Conservation (phyloP, 2,797 vertebrate genomes). For the Buphagus erythrorhynchus region DNA sequence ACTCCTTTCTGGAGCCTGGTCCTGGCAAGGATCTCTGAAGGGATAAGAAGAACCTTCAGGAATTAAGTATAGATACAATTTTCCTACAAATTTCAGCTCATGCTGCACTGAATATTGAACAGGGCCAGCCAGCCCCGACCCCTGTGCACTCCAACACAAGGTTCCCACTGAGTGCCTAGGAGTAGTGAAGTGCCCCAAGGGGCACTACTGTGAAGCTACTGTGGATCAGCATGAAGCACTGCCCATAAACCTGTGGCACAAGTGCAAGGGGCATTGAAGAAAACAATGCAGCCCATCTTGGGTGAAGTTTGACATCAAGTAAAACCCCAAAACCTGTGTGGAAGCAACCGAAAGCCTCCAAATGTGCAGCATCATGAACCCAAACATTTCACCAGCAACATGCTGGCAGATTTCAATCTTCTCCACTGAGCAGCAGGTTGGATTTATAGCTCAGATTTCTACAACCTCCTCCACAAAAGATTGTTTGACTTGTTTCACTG, state of each 20-base stretch:
- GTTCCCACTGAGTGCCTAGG: rapidly evolving
- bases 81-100: neutral
- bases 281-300: neutral
- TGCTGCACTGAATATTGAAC: neutral
- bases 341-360: neutral
- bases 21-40: neutral
- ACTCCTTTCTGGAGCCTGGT: neutral
- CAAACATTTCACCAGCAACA: neutral
- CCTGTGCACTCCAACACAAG: neutral
- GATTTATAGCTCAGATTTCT: neutral
- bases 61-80: neutral
- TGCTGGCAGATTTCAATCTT: neutral
- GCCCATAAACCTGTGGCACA: neutral
- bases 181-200: neutral
- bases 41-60: neutral
- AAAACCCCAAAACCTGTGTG: neutral
- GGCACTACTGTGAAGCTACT: neutral
- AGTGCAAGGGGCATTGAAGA: neutral
- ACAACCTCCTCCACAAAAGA: neutral
- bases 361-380: neutral
- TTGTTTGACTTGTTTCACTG: neutral
- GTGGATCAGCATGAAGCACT: neutral
- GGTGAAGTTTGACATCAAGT: neutral
- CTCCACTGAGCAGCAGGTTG: neutral
- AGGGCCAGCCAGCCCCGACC: neutral